Conservation (phyloP, 2,888 invertebrate genomes). For the Marasmarcha lunaedactyla region DNA sequence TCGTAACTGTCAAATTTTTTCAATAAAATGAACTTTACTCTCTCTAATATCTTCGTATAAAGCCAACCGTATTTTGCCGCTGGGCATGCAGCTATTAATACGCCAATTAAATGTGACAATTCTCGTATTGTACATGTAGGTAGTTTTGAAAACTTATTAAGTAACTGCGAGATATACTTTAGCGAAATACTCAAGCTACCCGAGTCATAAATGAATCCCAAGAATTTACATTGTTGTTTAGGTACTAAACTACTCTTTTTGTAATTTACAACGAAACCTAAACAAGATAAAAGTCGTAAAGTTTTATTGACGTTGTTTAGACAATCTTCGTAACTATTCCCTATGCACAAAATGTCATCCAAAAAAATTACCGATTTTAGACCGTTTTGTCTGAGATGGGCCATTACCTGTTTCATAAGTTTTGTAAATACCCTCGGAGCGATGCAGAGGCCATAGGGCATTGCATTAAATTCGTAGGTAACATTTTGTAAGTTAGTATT, state of each 20-base stretch:
- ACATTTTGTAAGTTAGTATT: constrained; percentile 1
- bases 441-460: constrained; percentile 9
- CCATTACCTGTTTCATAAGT: background rate
- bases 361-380: background rate
- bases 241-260: too few species aligned
- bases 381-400: background rate
- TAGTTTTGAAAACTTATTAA: too few species aligned
- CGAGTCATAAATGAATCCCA: too few species aligned
- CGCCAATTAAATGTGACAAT: too few species aligned
- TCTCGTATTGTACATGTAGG: too few species aligned
- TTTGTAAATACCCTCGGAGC: background rate
- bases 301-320: background rate
- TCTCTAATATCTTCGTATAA: too few species aligned
- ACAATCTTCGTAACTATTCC: background rate
- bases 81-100: too few species aligned
- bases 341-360: background rate
- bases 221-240: background rate
- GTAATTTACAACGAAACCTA: background rate
- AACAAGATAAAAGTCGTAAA: background rate
- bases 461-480: constrained; percentile 7
- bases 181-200: too few species aligned
- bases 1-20: constrained; percentile 18
- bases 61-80: too few species aligned
- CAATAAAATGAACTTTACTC: background rate
- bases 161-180: too few species aligned